Percentiles rank a stretch among this genome's conserved stretches.
phyloP scores from a whole-genome alignment of 2,113 vertebrate genomes.

The Coptodon rendalli region DNA sequence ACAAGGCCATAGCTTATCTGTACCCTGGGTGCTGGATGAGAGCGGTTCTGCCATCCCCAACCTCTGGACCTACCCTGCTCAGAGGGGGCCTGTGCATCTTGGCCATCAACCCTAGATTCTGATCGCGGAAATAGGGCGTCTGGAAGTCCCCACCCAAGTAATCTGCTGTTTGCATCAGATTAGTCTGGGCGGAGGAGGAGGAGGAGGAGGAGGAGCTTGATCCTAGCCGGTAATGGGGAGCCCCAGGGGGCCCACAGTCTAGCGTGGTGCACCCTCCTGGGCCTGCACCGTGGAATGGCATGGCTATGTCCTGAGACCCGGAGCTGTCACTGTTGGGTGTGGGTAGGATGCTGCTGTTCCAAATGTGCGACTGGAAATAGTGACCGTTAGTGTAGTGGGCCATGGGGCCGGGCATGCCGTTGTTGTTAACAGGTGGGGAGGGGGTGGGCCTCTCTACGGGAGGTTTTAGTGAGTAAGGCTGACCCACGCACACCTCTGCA shows the following conservation, averaged over 20 bases:
- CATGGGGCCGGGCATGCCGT: constrained; percentile 83
- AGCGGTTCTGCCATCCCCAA: constrained; percentile 84
- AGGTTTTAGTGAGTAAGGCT: constrained; percentile 89
- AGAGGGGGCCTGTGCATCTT: constrained; percentile 92
- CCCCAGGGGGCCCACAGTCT: constrained; percentile 81
- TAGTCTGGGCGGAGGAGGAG: constrained; percentile 80
- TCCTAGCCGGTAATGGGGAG: constrained; percentile 87
- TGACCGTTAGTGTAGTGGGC: constrained; percentile 89
- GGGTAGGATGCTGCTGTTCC: constrained; percentile 93
- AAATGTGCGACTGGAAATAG: constrained; percentile 90
- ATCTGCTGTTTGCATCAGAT: constrained; percentile 95
- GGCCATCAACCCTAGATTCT: constrained; percentile 89
- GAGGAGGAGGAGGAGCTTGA: constrained; percentile 69
- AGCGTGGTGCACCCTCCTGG: constrained; percentile 79
- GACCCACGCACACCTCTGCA: constrained; percentile 89
- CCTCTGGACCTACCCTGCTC: constrained; percentile 83
- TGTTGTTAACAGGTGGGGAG: constrained; percentile 84
- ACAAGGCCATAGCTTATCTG: constrained; percentile 89
- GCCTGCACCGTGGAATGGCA: constrained; percentile 86
- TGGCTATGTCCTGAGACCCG: constrained; percentile 91
- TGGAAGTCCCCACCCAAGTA: constrained; percentile 97
- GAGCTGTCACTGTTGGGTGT: constrained; percentile 99
- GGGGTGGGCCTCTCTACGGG: constrained; percentile 91
- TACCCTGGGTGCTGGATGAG: constrained; percentile 98
- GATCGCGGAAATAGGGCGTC: constrained; percentile 96